A percentile compares a stretch with the other conserved stretches of the same genome.
Conservation (phyloP, 2,113 vertebrate species). For the Channa maculata region DNA sequence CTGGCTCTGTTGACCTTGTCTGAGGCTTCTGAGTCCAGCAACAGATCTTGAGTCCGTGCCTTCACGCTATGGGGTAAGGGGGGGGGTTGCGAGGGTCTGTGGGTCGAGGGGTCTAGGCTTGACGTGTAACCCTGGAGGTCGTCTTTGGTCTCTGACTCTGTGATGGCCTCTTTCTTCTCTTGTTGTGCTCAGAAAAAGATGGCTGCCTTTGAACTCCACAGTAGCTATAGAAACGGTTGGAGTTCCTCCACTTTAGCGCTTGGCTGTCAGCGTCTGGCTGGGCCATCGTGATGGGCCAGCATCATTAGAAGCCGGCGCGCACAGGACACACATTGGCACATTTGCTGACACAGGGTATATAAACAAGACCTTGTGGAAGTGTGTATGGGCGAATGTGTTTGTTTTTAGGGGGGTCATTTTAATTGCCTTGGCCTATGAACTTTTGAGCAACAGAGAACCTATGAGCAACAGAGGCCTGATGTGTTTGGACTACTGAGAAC, state of each 20-base stretch:
- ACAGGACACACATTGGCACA: conserved; percentile 76
- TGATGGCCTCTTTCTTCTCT: conserved; percentile 81
- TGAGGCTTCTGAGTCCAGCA: conserved; percentile 62
- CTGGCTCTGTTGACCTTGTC: conserved; percentile 72
- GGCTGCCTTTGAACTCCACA: conserved; percentile 82
- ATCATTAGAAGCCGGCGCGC: conserved; percentile 79
- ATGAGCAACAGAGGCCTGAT: conserved; percentile 69
- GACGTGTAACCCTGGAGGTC: conserved; percentile 79
- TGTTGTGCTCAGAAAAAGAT: conserved; percentile 81
- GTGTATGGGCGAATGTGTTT: conserved; percentile 63
- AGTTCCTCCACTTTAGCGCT: conserved; percentile 81
- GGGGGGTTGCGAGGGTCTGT: conserved; percentile 25
- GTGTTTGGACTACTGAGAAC: conserved; percentile 64
- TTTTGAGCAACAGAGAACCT: conserved; percentile 58
- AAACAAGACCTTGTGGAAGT: conserved; percentile 68
- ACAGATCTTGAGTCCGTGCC: conserved; percentile 57
- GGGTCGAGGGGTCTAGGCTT: conserved; percentile 65
- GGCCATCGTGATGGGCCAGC: conserved; percentile 70
- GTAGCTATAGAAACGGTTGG: conserved; percentile 82
- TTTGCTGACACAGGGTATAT: conserved; percentile 76
- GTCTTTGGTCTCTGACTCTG: conserved; percentile 74
- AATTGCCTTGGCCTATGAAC: conserved; percentile 78
- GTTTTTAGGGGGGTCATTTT: conserved; percentile 76
- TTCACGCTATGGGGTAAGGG: conserved; percentile 45
- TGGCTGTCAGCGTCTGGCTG: conserved; percentile 81